Conservation (phyloP, 2,888 invertebrate species). For the Apocheima hispidaria region DNA sequence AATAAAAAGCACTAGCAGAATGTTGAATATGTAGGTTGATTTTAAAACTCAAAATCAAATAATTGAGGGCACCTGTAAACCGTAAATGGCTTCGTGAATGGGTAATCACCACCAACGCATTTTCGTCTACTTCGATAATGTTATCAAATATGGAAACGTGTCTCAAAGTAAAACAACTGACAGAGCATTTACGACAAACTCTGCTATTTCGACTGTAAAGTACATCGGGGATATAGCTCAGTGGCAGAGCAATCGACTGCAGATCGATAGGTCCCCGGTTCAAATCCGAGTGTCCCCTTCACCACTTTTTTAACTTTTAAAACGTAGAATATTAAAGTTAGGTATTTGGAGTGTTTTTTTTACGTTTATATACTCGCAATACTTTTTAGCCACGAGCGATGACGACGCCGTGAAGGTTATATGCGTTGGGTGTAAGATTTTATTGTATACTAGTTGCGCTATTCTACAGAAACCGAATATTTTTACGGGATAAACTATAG, state of each 20-base stretch:
- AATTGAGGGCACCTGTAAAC: too few relatives aligned
- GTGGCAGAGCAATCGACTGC: constrained; percentile 85
- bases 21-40: too few relatives aligned
- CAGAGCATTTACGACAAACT: background rate
- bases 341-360: background rate
- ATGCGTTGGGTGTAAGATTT: too few relatives aligned
- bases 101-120: background rate
- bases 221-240: constrained; percentile 74
- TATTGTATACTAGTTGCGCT: too few relatives aligned
- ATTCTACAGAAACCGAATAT: too few relatives aligned
- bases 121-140: constrained; percentile 4
- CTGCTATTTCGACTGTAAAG: constrained; percentile 10
- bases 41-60: background rate
- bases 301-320: background rate
- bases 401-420: too few relatives aligned
- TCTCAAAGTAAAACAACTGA: constrained; percentile 7
- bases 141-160: constrained; percentile 17
- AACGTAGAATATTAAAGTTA: background rate
- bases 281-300: constrained; percentile 82
- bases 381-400: too few relatives aligned
- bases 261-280: constrained; percentile 84
- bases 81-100: background rate
- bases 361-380: too few relatives aligned
- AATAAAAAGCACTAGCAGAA: too few relatives aligned
- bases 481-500: too few relatives aligned